phyloP scores from a whole-genome alignment of 2,797 vertebrate genomes.

The Gila robusta region DNA sequence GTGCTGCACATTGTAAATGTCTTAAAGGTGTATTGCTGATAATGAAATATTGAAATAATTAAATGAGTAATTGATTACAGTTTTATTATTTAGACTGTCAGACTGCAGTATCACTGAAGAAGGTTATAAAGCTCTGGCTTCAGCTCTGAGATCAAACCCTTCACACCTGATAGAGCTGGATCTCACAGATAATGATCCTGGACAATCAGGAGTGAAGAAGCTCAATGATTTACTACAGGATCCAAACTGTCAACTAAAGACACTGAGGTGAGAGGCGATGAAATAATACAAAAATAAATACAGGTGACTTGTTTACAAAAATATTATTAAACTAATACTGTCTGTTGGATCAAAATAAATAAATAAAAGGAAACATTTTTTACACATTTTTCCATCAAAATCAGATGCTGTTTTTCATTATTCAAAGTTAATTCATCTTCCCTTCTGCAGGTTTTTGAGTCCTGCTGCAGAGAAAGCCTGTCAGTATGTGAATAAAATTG shows the following conservation, averaged over 20 bases:
- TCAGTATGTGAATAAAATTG: too few species aligned
- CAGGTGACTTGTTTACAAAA: background rate
- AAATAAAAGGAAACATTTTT: background rate
- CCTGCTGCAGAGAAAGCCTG: too few species aligned
- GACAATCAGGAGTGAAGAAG: too few species aligned
- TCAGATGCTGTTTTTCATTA: background rate
- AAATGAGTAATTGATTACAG: background rate
- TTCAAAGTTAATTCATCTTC: background rate
- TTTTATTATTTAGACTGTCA: background rate
- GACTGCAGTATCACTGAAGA: background rate
- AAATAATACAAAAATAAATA: background rate
- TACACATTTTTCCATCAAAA: background rate
- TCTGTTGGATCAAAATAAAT: background rate
- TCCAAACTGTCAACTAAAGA: background rate
- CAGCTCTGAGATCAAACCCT: too few species aligned
- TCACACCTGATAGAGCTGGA: too few species aligned
- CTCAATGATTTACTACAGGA: too few species aligned
- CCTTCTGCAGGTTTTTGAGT: background rate
- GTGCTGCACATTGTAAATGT: background rate
- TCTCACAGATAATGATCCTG: too few species aligned
- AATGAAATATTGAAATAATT: background rate
- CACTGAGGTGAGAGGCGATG: background rate
- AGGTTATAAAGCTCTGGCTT: too few species aligned
- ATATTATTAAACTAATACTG: background rate
- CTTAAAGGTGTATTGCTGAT: background rate